Evolutionary conservation across 1,140 invertebrate genomes (phyloP), one percentile per base, ranked within the genome.

Genomic region (Drosophila bipectinata): DNA sequence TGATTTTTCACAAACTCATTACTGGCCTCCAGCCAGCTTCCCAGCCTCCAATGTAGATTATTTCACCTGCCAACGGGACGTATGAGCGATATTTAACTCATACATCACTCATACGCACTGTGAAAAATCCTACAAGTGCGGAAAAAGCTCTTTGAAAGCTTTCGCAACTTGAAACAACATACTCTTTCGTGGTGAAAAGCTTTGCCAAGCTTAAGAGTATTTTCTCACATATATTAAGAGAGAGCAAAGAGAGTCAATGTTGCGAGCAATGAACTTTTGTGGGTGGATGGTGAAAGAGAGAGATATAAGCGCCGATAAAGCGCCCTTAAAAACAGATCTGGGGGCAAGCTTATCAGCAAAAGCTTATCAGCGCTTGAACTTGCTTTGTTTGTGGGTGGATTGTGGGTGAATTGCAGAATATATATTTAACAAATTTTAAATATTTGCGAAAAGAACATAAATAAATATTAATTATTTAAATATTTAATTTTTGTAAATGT

Each of bases 161-260:
- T 55, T 49, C 3, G 4, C 4, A 67, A 82, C 45, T 88, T 72
- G 77, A 72, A 76, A 88, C 45, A 28, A 24, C 6, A 0, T 14
- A 5, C 69, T 74, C 69, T 55, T 51, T 41, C 54, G 72, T 90
- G 87, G 84, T 90, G 82, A 69, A 77, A 90, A 90, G 87, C 87
- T 83, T 7, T 2, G 0, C 0, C 2, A 28, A 41, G 53, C 8
- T 15, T 8, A 48, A 71, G 77, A 83, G 79, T 7, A 21, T 9
- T 7, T 45, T 15, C n/a, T n/a, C n/a, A n/a, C n/a, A n/a, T n/a
- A n/a, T n/a, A n/a, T n/a, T n/a, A n/a, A n/a, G n/a, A n/a, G n/a
- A n/a, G n/a, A n/a, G n/a, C n/a, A 18, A 18, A 44, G 41, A 44
- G 41, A 14, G 15, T 5, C 10, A 6, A 3, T 10, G 10, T 4